Evolutionary conservation across 1,140 invertebrate genomes (phyloP).

Genomic region (Heliothis subflexa): DNA sequence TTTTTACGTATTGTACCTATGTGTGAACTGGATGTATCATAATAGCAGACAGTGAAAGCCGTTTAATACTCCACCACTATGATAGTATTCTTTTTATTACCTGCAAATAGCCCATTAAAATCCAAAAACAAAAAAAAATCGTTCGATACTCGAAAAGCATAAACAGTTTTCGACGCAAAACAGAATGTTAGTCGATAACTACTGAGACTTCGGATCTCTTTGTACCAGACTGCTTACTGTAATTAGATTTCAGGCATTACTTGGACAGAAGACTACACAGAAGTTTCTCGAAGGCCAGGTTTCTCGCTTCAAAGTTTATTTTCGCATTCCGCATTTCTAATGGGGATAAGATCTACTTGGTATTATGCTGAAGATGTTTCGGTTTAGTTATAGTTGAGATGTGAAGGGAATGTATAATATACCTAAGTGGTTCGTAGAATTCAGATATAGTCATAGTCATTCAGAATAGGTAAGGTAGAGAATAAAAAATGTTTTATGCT

Average conservation of each 20-base stretch:
- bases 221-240: slow-evolving; percentile 12
- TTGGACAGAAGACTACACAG: slow-evolving; percentile 12
- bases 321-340: slow-evolving; percentile 11
- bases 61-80: no score
- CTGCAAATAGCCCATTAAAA: background rate
- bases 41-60: no score
- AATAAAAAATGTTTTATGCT: no score
- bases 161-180: background rate
- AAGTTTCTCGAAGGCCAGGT: slow-evolving; percentile 25
- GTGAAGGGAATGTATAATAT: background rate
- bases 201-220: slow-evolving; percentile 13
- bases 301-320: slow-evolving; percentile 20
- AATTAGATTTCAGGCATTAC: slow-evolving; percentile 38
- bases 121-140: background rate
- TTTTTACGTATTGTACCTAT: no score
- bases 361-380: slow-evolving; percentile 7
- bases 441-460: no score
- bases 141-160: background rate
- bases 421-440: background rate
- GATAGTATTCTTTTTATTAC: no score
- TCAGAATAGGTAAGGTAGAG: no score
- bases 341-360: slow-evolving; percentile 11
- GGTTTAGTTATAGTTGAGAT: background rate
- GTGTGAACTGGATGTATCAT: no score
- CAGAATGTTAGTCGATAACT: slow-evolving; percentile 4